phyloP scores from a whole-genome alignment of 2,797 vertebrate genomes.

The Rhynchotus rufescens region DNA sequence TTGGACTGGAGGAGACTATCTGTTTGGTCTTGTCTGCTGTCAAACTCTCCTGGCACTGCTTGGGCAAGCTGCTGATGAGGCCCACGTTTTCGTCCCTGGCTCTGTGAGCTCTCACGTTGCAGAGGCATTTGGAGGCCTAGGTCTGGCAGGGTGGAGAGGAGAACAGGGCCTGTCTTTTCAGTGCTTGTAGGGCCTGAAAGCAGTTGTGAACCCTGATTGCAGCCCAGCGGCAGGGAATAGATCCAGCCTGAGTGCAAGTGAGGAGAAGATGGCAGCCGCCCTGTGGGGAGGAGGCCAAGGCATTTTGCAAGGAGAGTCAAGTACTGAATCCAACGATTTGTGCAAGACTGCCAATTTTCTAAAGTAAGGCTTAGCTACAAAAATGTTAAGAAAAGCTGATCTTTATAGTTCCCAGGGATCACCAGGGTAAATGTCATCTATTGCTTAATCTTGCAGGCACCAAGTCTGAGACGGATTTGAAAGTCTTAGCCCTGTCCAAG shows the following conservation, averaged over 20 bases:
- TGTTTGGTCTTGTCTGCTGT: no score
- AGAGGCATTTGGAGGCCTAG: neutral
- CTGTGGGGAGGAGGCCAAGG: neutral
- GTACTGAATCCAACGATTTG: neutral
- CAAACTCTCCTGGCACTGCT: no score
- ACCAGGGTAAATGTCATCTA: neutral
- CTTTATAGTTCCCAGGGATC: neutral
- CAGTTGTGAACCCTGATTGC: accelerated
- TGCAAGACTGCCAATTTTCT: neutral
- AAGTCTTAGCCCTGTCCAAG: neutral
- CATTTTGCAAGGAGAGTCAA: neutral
- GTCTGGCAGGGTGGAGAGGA: neutral
- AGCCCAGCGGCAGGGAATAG: no score
- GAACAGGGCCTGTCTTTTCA: neutral
- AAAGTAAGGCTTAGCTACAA: neutral
- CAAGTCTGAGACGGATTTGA: neutral
- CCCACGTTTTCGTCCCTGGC: no score
- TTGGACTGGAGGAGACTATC: no score
- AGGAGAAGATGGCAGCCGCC: neutral
- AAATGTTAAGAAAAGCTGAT: neutral
- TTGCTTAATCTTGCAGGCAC: neutral
- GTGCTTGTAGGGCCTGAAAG: neutral
- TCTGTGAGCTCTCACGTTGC: neutral
- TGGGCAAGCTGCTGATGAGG: no score
- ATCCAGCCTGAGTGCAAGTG: neutral